Evolutionary conservation across 2,113 vertebrate species (phyloP), one percentile per base, ranked within the genome.

Genomic region (Salvator merianae): DNA sequence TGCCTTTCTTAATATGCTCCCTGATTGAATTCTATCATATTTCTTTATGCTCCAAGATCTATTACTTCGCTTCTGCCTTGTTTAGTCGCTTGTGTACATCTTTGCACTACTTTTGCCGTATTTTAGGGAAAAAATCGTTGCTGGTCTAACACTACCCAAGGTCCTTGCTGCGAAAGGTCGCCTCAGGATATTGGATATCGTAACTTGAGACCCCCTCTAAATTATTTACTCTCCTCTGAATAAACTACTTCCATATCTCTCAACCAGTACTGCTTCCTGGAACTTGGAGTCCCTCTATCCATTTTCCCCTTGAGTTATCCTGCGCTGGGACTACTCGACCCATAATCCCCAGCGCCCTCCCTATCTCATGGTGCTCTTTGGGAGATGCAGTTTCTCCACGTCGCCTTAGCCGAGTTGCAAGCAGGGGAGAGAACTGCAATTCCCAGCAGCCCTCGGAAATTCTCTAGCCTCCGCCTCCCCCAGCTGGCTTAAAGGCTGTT

Each of bases 401-500:
- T 2, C 53, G 14, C 2, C 5, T 12, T 0, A 0, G 3, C 12
- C 0, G 0, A 3, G 7, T 34, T 1, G 26, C 4, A 1, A 22
- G 36, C 2, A 12, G 28, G 26, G 1, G 3, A 0, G 5, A 2
- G 7, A 88, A 95, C 94, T 88, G 94, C 94, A 93, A 36, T 26
- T 28, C 93, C 95, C 95, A 91, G 91, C 88, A 88, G 63, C 38
- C 2, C 69, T 40, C 22, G 32, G 12, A 71, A 32, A 34, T 66
- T 77, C 84, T 83, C 50, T 55, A 65, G n/a, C 74, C 77, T 22
- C 82, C 87, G 89, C 92, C 92, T 74, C 91, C 55, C 88, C 81
- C 83, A 79, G 82, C 69, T 38, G 86, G 88, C 90, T 92, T 24
- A 87, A 87, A 87, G 86, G 92, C 91, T 94, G 94, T 93, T 95